Evolutionary conservation across 2,888 invertebrate genomes (phyloP).

Genomic region (Balanococcus diminutus): DNA sequence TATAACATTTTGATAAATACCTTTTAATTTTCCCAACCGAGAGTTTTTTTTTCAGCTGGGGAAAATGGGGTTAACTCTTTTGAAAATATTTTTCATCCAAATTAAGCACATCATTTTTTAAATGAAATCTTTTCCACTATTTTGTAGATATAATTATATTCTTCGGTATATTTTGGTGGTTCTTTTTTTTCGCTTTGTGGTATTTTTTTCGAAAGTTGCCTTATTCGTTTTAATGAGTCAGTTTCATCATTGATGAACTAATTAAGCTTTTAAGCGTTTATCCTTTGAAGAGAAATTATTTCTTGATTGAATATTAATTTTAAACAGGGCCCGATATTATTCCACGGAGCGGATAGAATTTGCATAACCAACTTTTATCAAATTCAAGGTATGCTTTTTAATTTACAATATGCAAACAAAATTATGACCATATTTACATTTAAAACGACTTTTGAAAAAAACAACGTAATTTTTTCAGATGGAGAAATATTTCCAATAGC

Average conservation of each 20-base stretch:
- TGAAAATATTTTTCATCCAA: conserved; percentile 26
- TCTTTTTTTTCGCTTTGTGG: not conserved
- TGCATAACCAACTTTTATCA: conserved; percentile 87
- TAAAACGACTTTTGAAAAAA: conserved; percentile 4
- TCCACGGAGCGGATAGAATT: conserved; percentile 85
- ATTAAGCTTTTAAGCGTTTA: conserved; percentile 29
- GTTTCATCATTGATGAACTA: conserved; percentile 22
- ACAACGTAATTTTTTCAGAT: not conserved
- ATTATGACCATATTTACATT: conserved; percentile 21
- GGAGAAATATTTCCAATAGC: conserved; percentile 24
- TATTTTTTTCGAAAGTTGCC: not conserved
- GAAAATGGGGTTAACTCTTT: conserved; percentile 7
- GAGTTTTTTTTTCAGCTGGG: not conserved
- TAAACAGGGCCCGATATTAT: conserved; percentile 84
- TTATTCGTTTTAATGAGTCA: conserved; percentile 4
- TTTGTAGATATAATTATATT: conserved; percentile 20
- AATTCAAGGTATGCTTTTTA: conserved; percentile 74
- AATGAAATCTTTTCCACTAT: conserved; percentile 22
- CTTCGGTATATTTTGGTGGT: not conserved
- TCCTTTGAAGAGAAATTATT: conserved; percentile 14
- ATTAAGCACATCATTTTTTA: conserved; percentile 23
- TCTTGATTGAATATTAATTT: conserved; percentile 57
- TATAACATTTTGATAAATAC: conserved; percentile 31
- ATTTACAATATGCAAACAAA: not conserved
- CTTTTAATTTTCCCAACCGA: conserved; percentile 19